Base-by-base conservation (phyloP, 2,888 invertebrate genomes). In the Caenorhabditis uteleia region DNA sequence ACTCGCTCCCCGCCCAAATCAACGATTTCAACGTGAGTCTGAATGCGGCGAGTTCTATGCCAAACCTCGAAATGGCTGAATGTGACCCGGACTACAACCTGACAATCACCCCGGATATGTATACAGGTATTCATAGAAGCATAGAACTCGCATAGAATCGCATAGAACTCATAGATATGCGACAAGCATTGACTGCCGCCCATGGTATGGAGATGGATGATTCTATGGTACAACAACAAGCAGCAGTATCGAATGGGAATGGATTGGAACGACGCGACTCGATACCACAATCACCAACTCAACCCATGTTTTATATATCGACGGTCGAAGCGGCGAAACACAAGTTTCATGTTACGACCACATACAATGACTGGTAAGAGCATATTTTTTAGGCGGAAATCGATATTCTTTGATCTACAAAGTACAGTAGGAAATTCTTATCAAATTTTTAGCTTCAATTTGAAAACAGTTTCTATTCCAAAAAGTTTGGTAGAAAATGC, bases 1-100 rank as follows among this genome's bases (percentile, higher is more conserved):
- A 72, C 14, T 74, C 75, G 0, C 70, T 76, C 0, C 74, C 75
- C 2, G 67, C 62, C 6, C 49, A 67, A 36, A 56, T 69, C 23
- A 68, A 58, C 27, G 66, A 74, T 39, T 70, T 68, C 34, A 70
- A 61, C 21, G 59, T 66, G 1, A 48, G 51, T 1, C 38, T 74
- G 23, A 70, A 68, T 45, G 51, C 57, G 1, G 70, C 74, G 1
- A 57, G 68, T 0, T 74, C 74, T 20, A 72, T 76, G 69, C 75
- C 75, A 20, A 76, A 76, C 42, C 53, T 76, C 4, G 74, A 70
- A 21, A 66, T 73, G 67, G 45, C 39, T 4, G 69, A 79, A 39
- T 76, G 75, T 16, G 80, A 80, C 48, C 78, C 79, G 5, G 79
- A 80, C 42, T 80, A 80, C 51, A 80, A 80, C 55, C 64, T 77